These are phyloP conservation scores for Tribolium castaneum DNA, from an alignment of 1,140 invertebrate species.

Conservation along the genomic window DNA sequence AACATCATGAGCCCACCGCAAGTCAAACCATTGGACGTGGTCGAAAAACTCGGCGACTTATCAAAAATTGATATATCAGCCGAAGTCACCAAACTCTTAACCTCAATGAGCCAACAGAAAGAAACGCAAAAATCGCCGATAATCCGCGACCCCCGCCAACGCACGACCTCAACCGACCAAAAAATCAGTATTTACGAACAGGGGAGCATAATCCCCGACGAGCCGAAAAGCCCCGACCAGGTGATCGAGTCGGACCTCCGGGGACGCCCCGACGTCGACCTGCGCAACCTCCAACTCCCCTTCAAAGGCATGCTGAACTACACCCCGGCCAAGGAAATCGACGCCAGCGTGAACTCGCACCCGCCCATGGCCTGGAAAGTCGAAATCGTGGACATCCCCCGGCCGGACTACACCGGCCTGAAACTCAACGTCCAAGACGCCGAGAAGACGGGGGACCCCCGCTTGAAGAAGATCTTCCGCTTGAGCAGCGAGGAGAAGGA, in stretches of 20 bases:
- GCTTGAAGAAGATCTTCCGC: constrained; percentile 79
- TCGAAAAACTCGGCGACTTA: constrained; percentile 75
- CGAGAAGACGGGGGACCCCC: constrained; percentile 75
- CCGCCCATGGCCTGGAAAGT: constrained; percentile 77
- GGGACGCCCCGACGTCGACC: constrained; percentile 79
- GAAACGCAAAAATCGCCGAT: constrained; percentile 21
- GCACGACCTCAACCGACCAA: constrained; percentile 41
- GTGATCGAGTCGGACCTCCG: constrained; percentile 63
- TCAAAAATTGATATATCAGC: constrained; percentile 80
- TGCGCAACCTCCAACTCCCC: constrained; percentile 76
- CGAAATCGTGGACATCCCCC: constrained; percentile 74
- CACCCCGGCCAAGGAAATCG: constrained; percentile 85
- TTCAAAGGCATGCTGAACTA: constrained; percentile 82
- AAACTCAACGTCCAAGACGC: constrained; percentile 77
- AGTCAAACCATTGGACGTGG: constrained; percentile 64
- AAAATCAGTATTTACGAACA: constrained; percentile 62
- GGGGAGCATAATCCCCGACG: constrained; percentile 59
- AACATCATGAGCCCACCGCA: constrained; percentile 58
- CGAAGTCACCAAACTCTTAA: constrained; percentile 76
- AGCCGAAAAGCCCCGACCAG: constrained; percentile 69
- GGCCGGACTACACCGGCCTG: constrained; percentile 79
- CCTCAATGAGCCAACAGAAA: constrained; percentile 54
- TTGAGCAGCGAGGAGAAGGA: constrained; percentile 69
- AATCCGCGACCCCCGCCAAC: constrained; percentile 40
- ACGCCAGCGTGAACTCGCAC: constrained; percentile 82